Evolutionary conservation across 2,113 vertebrate genomes (phyloP), one percentile per base, ranked within the genome.

Genomic region (Ancistrus triradiatus): DNA sequence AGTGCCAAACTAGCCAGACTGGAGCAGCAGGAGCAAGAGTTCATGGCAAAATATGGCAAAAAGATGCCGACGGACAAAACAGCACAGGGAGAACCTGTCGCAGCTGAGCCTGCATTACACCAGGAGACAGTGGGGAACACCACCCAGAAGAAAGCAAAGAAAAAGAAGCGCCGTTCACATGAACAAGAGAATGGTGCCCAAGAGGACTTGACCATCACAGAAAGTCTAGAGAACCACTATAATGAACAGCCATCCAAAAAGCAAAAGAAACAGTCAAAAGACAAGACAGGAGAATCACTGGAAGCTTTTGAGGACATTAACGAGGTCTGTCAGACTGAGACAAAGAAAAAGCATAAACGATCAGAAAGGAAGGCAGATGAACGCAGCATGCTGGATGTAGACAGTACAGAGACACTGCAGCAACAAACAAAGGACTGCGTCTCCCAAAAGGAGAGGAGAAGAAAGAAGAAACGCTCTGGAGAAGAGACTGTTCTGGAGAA

Each of bases 1-100:
- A 93, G 87, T 0, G 94, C 95, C 62, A 98, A 98, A 78, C 82
- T 98, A 44, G 93, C 92, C 0, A 77, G 94, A 1, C 83, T 98
- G 60, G 89, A 97, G 78, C 89, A 93, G 78, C 95, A 98, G 77
- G 94, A 97, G n/a, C 86, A 79, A 0, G 90, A 87, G 47, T 98
- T 95, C 75, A 83, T 98, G 85, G 89, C 87, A 24, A 83, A 53
- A 0, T 88, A 90, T 8, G 72, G 82, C 14, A 73, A 80, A 44
- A 84, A 83, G 19, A 74, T 38, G 38, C 63, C 77, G 31, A 1
- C 66, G 8, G 47, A 17, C 1, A 19, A 7, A 0, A 10, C 56
- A 42, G 5, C 68, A 7, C 4, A 38, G 10, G 48, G 18, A 0
- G 13, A 18, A 14, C 6, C 1, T 7, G 21, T 47, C 27, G 15